phyloP scores from a whole-genome alignment of 2,888 invertebrate species.

The Amblyjoppa fuscipennis region DNA sequence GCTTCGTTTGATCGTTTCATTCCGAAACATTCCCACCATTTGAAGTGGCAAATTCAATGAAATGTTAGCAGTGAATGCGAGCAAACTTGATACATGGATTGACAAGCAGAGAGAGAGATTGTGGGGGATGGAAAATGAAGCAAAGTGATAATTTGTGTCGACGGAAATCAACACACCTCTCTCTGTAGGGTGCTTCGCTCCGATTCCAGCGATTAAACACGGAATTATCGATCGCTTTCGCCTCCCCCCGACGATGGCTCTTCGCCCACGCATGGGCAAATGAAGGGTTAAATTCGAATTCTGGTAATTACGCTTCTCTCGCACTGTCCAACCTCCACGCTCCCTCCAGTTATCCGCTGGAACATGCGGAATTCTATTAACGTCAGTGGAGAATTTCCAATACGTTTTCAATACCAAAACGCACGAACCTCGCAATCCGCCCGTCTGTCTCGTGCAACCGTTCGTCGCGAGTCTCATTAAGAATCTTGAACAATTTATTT shows the following conservation, averaged over 20 bases:
- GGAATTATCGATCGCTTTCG: constrained; percentile 50
- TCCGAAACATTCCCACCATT: background rate
- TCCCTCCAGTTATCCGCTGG: background rate
- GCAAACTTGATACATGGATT: background rate
- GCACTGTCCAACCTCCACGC: background rate
- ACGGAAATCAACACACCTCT: constrained; percentile 2
- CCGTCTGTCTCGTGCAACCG: background rate
- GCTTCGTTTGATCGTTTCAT: background rate
- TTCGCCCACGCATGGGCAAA: background rate
- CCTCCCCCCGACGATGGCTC: background rate
- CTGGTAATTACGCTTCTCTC: constrained; percentile 49
- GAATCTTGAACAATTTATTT: background rate
- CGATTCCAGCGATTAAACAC: constrained; percentile 49
- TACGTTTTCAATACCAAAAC: constrained; percentile 12
- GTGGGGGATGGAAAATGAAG: background rate
- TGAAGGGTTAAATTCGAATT: constrained; percentile 45
- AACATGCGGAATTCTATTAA: constrained; percentile 43
- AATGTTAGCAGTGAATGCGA: background rate
- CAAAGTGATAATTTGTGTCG: constrained; percentile 38
- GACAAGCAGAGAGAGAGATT: background rate
- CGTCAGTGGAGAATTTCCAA: background rate
- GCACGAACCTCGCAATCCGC: background rate
- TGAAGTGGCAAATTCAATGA: background rate
- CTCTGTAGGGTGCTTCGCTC: constrained; percentile 13
- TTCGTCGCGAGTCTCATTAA: background rate